phyloP scores from a whole-genome alignment of 2,113 vertebrate genomes.

The Tympanuchus pallidicinctus region DNA sequence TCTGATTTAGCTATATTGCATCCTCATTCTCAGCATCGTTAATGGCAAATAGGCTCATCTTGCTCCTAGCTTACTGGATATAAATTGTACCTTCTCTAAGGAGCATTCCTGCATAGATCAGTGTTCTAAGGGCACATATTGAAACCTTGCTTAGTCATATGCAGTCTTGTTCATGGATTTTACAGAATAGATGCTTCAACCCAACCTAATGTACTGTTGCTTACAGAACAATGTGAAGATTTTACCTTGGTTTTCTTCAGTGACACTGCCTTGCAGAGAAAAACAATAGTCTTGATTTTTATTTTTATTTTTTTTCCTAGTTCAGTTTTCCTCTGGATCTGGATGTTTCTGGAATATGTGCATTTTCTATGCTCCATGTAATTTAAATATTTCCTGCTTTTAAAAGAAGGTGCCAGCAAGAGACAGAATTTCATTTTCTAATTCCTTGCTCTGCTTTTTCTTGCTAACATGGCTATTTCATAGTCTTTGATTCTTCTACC shows the following conservation, averaged over 20 bases:
- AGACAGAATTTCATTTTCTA: background rate
- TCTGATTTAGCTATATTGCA: background rate
- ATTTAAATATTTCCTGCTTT: background rate
- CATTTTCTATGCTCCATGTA: background rate
- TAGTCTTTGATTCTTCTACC: background rate
- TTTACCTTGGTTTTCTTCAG: background rate
- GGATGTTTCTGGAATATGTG: background rate
- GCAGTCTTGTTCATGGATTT: background rate
- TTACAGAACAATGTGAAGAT: background rate
- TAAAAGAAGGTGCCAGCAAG: background rate
- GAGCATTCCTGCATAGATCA: background rate
- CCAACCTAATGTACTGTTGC: background rate
- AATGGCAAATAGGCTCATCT: background rate
- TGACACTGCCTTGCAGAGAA: background rate
- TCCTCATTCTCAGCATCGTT: background rate
- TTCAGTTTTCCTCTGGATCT: background rate
- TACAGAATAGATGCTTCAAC: background rate
- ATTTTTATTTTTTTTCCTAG: background rate
- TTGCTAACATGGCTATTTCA: background rate
- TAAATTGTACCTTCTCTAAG: background rate
- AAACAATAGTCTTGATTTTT: background rate
- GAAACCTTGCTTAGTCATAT: background rate
- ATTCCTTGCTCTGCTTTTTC: background rate
- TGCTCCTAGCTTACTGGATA: background rate
- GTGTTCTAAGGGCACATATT: background rate